Evolutionary conservation across 2,113 vertebrate genomes (phyloP).

Genomic region (Cyphomyrus discorhynchus): DNA sequence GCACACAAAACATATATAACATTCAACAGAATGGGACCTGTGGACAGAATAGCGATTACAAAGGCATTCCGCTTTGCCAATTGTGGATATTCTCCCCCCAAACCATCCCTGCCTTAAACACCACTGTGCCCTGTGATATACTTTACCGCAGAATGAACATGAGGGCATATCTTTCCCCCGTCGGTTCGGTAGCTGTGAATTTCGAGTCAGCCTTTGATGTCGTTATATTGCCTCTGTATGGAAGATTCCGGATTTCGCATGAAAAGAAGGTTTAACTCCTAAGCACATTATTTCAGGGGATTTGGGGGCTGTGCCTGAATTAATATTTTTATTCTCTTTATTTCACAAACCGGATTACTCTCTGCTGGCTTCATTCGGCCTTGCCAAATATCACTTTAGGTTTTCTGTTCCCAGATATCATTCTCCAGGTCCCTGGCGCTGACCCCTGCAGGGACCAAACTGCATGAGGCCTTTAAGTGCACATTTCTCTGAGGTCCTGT

Average conservation of each 20-base stretch:
- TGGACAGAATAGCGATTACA: background rate
- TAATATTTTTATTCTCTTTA: slow-evolving; percentile 64
- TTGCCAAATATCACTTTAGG: slow-evolving; percentile 58
- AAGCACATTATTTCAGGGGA: slow-evolving; percentile 69
- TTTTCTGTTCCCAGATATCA: slow-evolving; percentile 44
- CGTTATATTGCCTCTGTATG: slow-evolving; percentile 61
- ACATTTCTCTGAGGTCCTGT: slow-evolving; percentile 30
- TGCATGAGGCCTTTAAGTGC: slow-evolving; percentile 45
- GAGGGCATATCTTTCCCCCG: slow-evolving; percentile 59
- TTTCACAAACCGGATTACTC: slow-evolving; percentile 63
- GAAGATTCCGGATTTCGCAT: slow-evolving; percentile 69
- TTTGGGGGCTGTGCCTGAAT: slow-evolving; percentile 58
- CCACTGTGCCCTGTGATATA: slow-evolving; percentile 50
- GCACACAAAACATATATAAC: background rate
- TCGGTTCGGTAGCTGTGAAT: slow-evolving; percentile 61
- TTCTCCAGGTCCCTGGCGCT: slow-evolving; percentile 30
- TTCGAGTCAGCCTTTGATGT: slow-evolving; percentile 65
- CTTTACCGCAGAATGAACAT: slow-evolving; percentile 55
- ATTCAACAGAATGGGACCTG: background rate
- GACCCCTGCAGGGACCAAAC: slow-evolving; percentile 30
- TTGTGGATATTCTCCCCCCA: slow-evolving; percentile 35
- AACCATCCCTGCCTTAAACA: slow-evolving; percentile 35
- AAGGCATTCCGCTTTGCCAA: slow-evolving; percentile 24
- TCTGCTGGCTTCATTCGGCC: slow-evolving; percentile 43
- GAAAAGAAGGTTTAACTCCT: slow-evolving; percentile 63